Evolutionary conservation across 2,888 invertebrate genomes (phyloP).

Genomic region (Rotaria socialis): DNA sequence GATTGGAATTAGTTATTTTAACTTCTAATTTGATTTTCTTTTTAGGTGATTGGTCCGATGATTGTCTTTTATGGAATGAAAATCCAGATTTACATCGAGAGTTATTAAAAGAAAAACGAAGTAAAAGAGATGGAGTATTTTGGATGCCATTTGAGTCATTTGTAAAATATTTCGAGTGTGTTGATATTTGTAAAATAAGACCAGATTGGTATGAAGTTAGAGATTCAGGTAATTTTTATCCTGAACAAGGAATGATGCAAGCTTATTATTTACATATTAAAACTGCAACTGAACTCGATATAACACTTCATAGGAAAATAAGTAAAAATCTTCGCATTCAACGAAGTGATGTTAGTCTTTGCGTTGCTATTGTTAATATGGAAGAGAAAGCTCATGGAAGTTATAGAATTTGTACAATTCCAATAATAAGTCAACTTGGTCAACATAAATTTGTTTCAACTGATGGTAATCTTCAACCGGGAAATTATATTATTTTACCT

Average conservation of each 20-base stretch:
- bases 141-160: slow-evolving; percentile 45
- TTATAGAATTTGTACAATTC: slow-evolving; percentile 16
- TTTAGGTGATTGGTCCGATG: slow-evolving; percentile 32
- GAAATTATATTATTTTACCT: slow-evolving; percentile 1
- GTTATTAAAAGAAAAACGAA: slow-evolving; percentile 36
- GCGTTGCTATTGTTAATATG: slow-evolving; percentile 10
- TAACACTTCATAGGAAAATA: slow-evolving; percentile 20
- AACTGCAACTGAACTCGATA: neutral
- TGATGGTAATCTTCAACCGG: neutral
- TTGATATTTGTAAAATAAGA: slow-evolving; percentile 46
- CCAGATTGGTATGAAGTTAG: slow-evolving; percentile 43
- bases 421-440: slow-evolving; percentile 7
- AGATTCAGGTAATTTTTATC: slow-evolving; percentile 40
- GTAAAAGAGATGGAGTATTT: slow-evolving; percentile 43
- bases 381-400: neutral
- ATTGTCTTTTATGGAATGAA: neutral
- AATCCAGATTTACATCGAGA: neutral
- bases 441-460: slow-evolving; percentile 36
- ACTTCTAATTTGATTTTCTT: too few relatives aligned
- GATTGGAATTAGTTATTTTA: neutral
- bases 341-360: slow-evolving; percentile 27
- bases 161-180: slow-evolving; percentile 45
- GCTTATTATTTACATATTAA: slow-evolving; percentile 13
- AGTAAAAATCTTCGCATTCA: slow-evolving; percentile 33
- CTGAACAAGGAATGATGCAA: slow-evolving; percentile 26